These are phyloP conservation scores for Liolophura sinensis DNA, from an alignment of 1,140 invertebrate genomes.

Conservation along the genomic window DNA sequence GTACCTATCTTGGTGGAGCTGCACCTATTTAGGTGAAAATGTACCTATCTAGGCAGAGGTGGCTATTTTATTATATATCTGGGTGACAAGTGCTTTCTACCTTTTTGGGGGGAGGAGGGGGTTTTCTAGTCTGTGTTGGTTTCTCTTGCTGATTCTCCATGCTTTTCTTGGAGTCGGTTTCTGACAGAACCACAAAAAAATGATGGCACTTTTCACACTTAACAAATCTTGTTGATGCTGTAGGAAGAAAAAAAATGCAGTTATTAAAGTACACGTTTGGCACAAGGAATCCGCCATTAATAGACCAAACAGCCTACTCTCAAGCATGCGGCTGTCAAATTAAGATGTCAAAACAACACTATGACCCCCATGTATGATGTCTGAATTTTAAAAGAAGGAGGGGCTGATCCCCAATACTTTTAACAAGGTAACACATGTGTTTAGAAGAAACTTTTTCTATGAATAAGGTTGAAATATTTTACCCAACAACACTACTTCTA, in stretches of 20 bases:
- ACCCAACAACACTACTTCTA: conserved; percentile 3
- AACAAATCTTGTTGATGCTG: conserved; percentile 88
- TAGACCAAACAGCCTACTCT: too few species aligned
- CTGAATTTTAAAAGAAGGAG: not conserved
- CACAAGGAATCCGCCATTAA: too few species aligned
- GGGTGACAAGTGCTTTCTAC: conserved; percentile 48
- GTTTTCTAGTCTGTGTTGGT: conserved; percentile 60
- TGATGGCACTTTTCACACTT: conserved; percentile 98
- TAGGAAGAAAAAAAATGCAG: conserved; percentile 18
- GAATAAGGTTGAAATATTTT: not conserved
- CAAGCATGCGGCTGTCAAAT: too few species aligned
- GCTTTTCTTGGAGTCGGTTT: conserved; percentile 79
- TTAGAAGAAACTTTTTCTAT: not conserved
- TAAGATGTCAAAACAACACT: too few species aligned
- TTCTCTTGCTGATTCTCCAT: conserved; percentile 70
- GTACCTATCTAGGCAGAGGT: not conserved
- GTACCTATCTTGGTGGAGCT: not conserved
- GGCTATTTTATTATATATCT: not conserved
- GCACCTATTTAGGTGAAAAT: conserved; percentile 8
- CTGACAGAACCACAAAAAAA: conserved; percentile 95
- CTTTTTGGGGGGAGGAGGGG: conserved; percentile 90
- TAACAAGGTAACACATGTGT: not conserved
- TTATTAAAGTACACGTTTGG: too few species aligned
- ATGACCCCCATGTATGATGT: too few species aligned
- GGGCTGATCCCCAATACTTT: not conserved